Conservation (phyloP, 2,797 vertebrate species). For the Craterocephalus amniculus region DNA sequence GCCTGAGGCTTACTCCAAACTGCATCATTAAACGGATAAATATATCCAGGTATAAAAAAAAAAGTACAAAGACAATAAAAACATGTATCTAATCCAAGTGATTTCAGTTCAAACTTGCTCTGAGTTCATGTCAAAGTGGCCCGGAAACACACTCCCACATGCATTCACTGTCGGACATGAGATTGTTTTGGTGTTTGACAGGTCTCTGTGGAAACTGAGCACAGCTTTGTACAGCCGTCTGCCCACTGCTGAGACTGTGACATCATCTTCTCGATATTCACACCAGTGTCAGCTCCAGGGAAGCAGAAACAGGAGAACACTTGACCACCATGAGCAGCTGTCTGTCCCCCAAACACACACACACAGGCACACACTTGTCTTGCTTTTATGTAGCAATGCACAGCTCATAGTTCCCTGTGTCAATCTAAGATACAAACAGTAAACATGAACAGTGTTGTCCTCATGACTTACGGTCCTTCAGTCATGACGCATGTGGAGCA, state of each 20-base stretch:
- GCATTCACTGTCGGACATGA: constrained; percentile 32
- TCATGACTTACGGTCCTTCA: background rate
- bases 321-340: constrained; percentile 74
- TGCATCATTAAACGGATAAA: background rate
- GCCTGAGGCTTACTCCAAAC: background rate
- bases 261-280: constrained; percentile 80
- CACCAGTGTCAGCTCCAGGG: constrained; percentile 73
- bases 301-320: constrained; percentile 76
- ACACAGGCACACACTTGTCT: constrained; percentile 24
- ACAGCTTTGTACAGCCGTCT: constrained; percentile 67
- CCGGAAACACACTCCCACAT: constrained; percentile 8
- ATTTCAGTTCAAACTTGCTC: background rate
- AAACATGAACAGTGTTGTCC: background rate
- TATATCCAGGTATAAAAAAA: background rate
- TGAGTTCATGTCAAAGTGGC: constrained; percentile 7
- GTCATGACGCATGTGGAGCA: background rate
- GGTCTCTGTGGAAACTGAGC: constrained; percentile 78
- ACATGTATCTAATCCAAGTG: background rate
- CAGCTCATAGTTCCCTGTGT: constrained; percentile 13
- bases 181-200: constrained; percentile 77
- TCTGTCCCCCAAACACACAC: constrained; percentile 29
- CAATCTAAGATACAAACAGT: constrained; percentile 14
- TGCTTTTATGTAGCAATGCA: constrained; percentile 13
- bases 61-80: background rate
- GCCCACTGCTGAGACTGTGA: constrained; percentile 66